These are phyloP conservation scores for Nyctibius grandis DNA, from an alignment of 2,797 vertebrate species.

Conservation along the genomic window DNA sequence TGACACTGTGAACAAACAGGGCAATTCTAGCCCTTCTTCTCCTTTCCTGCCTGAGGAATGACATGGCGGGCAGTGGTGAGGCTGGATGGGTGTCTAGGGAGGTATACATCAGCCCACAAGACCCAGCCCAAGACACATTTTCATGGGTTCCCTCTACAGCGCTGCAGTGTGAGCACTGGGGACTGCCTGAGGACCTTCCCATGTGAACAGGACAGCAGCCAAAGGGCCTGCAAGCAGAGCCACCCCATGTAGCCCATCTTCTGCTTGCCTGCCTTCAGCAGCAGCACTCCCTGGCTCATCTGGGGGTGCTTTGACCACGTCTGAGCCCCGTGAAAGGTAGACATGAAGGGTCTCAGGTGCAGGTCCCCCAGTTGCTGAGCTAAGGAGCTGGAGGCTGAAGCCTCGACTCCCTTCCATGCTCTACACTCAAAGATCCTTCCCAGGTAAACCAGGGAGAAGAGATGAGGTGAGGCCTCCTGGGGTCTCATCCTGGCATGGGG, in stretches of 20 bases:
- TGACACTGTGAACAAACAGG: neutral
- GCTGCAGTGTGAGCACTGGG: neutral
- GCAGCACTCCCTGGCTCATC: neutral
- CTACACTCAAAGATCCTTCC: neutral
- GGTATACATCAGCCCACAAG: neutral
- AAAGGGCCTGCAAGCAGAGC: neutral
- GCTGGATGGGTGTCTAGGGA: neutral
- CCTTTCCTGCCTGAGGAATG: neutral
- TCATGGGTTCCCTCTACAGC: accelerated
- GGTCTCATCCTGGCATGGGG: neutral
- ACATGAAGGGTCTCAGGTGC: neutral
- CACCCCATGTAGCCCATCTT: neutral
- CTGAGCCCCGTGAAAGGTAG: neutral
- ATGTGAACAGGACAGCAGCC: neutral
- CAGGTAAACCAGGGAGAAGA: neutral
- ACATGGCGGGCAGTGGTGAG: neutral
- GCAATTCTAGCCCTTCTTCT: neutral
- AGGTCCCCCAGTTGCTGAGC: neutral
- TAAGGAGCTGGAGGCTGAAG: neutral
- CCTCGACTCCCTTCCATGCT: neutral
- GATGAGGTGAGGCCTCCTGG: neutral
- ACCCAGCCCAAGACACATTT: neutral
- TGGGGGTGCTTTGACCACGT: neutral
- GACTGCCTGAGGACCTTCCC: neutral
- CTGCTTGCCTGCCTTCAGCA: neutral